These are phyloP conservation scores for Amblyjoppa proteus DNA, from an alignment of 2,888 invertebrate genomes.

Conservation along the genomic window DNA sequence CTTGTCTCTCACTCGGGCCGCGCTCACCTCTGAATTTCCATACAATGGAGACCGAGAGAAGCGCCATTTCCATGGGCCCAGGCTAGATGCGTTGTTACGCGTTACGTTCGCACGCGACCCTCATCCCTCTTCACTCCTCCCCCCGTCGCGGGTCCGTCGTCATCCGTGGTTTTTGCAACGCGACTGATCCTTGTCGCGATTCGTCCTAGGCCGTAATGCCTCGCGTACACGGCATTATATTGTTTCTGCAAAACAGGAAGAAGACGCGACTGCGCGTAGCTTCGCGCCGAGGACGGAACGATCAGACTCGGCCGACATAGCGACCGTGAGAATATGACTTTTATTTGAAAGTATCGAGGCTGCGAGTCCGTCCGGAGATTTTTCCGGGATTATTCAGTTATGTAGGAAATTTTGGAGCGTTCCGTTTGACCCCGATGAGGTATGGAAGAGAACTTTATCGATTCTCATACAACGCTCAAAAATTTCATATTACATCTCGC, in stretches of 20 bases:
- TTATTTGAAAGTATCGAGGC: not conserved
- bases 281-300: constrained; percentile 51
- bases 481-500: not conserved
- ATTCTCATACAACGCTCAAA: not conserved
- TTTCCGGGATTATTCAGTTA: not conserved
- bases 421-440: not conserved
- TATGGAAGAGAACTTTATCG: too few relatives aligned
- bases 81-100: constrained; percentile 50
- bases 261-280: constrained; percentile 34
- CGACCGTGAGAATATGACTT: not conserved
- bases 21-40: constrained; percentile 79
- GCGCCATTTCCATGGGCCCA: constrained; percentile 81
- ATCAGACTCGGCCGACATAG: constrained; percentile 3
- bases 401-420: not conserved
- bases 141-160: not conserved
- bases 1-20: constrained; percentile 63
- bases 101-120: constrained; percentile 80
- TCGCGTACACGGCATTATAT: constrained; percentile 53
- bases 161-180: constrained; percentile 69
- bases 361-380: not conserved
- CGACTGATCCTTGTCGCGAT: constrained; percentile 73
- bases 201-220: constrained; percentile 32
- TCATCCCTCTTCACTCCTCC: not conserved
- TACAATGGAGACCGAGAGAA: constrained; percentile 80
- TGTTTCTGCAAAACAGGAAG: constrained; percentile 67